Conservation (phyloP, 2,888 invertebrate species). For the Chrysopilus asiliformis region DNA sequence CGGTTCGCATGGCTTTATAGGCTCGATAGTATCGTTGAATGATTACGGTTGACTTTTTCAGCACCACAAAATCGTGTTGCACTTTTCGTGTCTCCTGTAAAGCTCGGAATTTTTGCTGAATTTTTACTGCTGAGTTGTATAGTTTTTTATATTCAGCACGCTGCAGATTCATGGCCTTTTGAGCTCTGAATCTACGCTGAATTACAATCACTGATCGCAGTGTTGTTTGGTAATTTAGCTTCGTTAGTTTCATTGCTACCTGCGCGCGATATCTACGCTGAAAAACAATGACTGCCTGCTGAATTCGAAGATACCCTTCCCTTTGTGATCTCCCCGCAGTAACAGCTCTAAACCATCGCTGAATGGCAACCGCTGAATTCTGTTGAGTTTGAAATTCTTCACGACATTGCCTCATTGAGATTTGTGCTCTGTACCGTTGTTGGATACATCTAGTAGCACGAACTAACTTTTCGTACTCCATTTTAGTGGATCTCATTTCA, state of each 20-base stretch:
- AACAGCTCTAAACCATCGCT: constrained; percentile 12
- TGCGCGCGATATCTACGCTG: constrained; percentile 24
- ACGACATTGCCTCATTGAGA: too few species aligned
- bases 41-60: constrained; percentile 17
- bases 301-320: constrained; percentile 17
- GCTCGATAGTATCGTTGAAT: constrained; percentile 27
- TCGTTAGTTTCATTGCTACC: constrained; percentile 18
- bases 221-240: constrained; percentile 14
- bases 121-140: background rate
- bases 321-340: constrained; percentile 20
- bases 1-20: constrained; percentile 21
- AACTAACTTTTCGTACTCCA: constrained; percentile 18
- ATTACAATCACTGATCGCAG: constrained; percentile 25
- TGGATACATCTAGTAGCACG: constrained; percentile 25
- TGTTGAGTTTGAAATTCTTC: too few species aligned
- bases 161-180: constrained; percentile 7
- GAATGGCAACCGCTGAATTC: constrained; percentile 14
- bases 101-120: constrained; percentile 9
- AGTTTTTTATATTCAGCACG: constrained; percentile 10
- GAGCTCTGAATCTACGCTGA: constrained; percentile 32
- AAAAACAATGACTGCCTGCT: constrained; percentile 23
- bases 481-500: background rate
- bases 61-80: background rate
- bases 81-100: background rate
- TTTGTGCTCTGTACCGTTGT: constrained; percentile 16